Conservation (phyloP, 2,113 vertebrate genomes). For the Xenopus borealis region DNA sequence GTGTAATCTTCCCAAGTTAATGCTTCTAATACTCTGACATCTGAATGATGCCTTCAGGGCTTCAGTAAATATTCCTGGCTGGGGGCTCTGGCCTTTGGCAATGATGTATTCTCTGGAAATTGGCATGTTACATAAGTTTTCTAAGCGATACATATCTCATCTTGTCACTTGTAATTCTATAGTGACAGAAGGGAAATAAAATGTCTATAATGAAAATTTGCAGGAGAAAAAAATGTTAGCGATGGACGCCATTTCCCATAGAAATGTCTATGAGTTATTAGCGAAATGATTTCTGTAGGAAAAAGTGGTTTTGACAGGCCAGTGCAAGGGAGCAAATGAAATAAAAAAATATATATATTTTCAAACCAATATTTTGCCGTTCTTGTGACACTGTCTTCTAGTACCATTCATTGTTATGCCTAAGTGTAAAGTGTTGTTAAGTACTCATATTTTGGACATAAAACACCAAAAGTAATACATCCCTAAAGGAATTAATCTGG, state of each 20-base stretch:
- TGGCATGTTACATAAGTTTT: conserved; percentile 28
- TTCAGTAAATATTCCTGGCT: conserved; percentile 28
- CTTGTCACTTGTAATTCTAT: conserved; percentile 29
- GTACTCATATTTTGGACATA: too few relatives aligned
- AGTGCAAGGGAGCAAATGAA: background rate
- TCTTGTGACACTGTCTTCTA: background rate
- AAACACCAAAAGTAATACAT: too few relatives aligned
- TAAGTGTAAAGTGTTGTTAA: too few relatives aligned
- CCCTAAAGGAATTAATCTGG: too few relatives aligned
- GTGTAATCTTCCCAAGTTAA: conserved; percentile 31
- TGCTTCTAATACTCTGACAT: conserved; percentile 32
- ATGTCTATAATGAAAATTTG: conserved; percentile 4
- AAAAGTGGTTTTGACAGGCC: background rate
- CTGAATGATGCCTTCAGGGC: conserved; percentile 26
- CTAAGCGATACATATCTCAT: conserved; percentile 30
- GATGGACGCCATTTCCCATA: background rate
- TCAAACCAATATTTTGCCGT: background rate
- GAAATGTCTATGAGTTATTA: background rate
- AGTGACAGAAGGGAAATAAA: conserved; percentile 5
- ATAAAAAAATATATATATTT: background rate
- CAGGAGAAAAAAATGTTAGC: background rate
- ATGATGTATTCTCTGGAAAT: conserved; percentile 35
- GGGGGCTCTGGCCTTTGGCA: conserved; percentile 34
- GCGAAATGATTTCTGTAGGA: background rate
- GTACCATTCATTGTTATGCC: too few relatives aligned